Percentiles rank a stretch among this genome's conserved stretches.
phyloP scores from a whole-genome alignment of 2,797 vertebrate species.

The Macroramphosus scolopax region DNA sequence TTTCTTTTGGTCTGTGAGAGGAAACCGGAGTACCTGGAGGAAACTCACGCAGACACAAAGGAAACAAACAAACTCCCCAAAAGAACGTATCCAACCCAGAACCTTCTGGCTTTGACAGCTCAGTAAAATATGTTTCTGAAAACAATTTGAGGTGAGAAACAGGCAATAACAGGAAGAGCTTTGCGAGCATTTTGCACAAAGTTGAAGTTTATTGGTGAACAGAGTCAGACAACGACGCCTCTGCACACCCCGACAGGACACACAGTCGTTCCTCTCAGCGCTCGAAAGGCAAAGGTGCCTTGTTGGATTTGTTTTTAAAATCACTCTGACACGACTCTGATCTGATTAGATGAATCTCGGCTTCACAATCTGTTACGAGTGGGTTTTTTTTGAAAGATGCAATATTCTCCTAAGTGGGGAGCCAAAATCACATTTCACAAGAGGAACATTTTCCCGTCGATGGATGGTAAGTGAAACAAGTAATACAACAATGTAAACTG shows the following conservation, averaged over 20 bases:
- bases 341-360: constrained; percentile 18
- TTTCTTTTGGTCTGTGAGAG: not conserved
- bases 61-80: too few relatives aligned
- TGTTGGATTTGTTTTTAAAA: constrained; percentile 29
- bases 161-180: too few relatives aligned
- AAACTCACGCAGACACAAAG: too few relatives aligned
- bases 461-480: constrained; percentile 43
- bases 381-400: too few relatives aligned
- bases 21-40: not conserved
- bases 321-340: constrained; percentile 23
- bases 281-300: constrained; percentile 15
- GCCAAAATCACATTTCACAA: constrained; percentile 47
- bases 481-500: constrained; percentile 45
- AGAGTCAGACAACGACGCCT: too few relatives aligned
- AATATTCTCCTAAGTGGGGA: constrained; percentile 18
- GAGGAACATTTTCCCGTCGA: constrained; percentile 27
- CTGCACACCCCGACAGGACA: too few relatives aligned
- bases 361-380: constrained; percentile 16
- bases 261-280: constrained; percentile 1
- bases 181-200: too few relatives aligned
- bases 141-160: too few relatives aligned
- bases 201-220: too few relatives aligned
- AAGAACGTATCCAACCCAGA: too few relatives aligned
- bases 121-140: too few relatives aligned
- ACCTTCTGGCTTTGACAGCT: too few relatives aligned